Conservation (phyloP, 2,797 vertebrate species). For the Merluccius polli region DNA sequence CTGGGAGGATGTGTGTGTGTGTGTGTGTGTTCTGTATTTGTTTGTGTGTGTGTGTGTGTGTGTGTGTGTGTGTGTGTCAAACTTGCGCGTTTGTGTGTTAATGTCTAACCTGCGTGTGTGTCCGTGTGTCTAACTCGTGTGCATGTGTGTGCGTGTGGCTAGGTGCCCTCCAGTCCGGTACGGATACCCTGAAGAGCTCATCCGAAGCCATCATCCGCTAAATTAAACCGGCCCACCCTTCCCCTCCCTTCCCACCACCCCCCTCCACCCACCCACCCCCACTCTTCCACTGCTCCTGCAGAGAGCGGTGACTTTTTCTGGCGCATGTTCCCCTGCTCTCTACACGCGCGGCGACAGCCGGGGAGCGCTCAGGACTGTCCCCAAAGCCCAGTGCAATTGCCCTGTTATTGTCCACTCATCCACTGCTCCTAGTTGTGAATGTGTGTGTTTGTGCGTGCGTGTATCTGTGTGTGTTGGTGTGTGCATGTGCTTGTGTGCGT, state of each 20-base stretch:
- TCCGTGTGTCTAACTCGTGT: background rate
- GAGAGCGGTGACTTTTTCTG: background rate
- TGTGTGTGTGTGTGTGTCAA: background rate
- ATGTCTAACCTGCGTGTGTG: background rate
- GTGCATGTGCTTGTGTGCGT: background rate
- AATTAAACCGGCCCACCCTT: constrained; percentile 68
- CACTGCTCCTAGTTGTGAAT: constrained; percentile 50
- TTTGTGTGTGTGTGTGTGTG: background rate
- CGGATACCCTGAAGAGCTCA: constrained; percentile 52
- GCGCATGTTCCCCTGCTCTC: background rate
- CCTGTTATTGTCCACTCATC: constrained; percentile 78
- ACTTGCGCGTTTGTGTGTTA: background rate
- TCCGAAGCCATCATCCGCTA: constrained; percentile 64
- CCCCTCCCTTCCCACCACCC: constrained; percentile 30
- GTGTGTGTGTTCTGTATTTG: background rate
- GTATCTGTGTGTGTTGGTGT: constrained; percentile 1
- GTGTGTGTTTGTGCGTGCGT: constrained; percentile 22
- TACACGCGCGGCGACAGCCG: constrained; percentile 37
- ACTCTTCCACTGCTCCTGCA: constrained; percentile 12
- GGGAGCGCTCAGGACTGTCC: constrained; percentile 60
- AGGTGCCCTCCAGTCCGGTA: background rate
- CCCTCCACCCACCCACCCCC: constrained; percentile 28
- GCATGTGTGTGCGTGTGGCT: background rate
- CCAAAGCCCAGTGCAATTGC: constrained; percentile 80
- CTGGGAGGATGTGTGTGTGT: background rate